Evolutionary conservation across 2,113 vertebrate species (phyloP), one percentile per base, ranked within the genome.

Genomic region (Entomyzon cyanotis): DNA sequence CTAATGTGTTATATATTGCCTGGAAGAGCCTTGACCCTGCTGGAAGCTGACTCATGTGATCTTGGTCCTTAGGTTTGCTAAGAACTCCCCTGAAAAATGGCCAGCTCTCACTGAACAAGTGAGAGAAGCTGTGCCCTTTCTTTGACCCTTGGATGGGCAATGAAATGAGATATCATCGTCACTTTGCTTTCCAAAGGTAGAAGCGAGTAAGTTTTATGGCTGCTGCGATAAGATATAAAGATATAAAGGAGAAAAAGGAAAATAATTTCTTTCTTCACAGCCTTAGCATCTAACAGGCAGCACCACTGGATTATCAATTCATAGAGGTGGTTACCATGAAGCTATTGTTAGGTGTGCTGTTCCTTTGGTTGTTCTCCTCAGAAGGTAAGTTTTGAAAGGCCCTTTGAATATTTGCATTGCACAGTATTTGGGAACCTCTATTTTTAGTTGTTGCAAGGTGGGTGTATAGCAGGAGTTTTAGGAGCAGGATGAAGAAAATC

Each of bases 181-280:
- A 0, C 60, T 91, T 93, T 87, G n/a, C 65, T 94, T 96, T 94
- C 89, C 93, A 95, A 96, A 96, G 94, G 65, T 84, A 88, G 89
- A 94, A 75, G 44, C 58, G 67, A 94, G 50, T 95, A 93, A 94
- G 77, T 71, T 97, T 97, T 97, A 97, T 96, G 92, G 78, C 87
- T 95, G 96, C 96, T 39, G 39, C 39, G 39, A 39, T 39, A 39
- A 39, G 39, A 39, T 39, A 39, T 39, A 39, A 39, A 83, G 65
- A 49, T 96, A 97, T 97, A 97, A 96, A 91, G 59, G 33, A 65
- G 76, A 49, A 87, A 81, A 89, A 77, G 74, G 52, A 62, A 85
- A 47, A 63, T 3, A 33, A 33, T 91, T 91, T 91, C 25, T 76
- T 73, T 71, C 46, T 82, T 81, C 47, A 42, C 42, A 86, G 47